Conservation (phyloP, 2,113 vertebrate species). For the Mormoops blainvillei region DNA sequence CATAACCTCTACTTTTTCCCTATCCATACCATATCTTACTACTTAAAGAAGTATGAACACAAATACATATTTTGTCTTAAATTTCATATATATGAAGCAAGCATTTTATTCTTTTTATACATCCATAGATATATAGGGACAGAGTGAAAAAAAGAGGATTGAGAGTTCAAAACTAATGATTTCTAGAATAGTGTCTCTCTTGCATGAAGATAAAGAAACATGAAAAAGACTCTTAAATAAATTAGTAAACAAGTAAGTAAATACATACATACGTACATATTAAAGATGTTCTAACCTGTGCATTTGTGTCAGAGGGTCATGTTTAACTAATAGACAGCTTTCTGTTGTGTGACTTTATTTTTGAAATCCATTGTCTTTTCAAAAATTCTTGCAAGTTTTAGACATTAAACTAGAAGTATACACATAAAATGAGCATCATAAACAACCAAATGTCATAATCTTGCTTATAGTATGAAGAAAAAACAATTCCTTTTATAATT, state of each 20-base stretch:
- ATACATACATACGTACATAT: not conserved
- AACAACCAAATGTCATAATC: not conserved
- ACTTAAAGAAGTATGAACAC: not conserved
- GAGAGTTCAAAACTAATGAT: not conserved
- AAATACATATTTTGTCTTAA: not conserved
- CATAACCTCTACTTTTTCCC: not conserved
- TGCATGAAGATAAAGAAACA: not conserved
- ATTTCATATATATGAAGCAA: not conserved
- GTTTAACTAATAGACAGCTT: not conserved
- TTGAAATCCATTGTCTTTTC: not conserved
- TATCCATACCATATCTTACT: not conserved
- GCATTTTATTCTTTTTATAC: not conserved
- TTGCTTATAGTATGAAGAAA: not conserved
- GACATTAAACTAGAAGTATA: not conserved
- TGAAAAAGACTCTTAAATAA: not conserved
- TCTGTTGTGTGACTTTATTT: not conserved
- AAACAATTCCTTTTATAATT: constrained; percentile 25
- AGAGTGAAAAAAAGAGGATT: not conserved
- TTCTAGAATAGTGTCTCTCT: not conserved
- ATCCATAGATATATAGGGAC: not conserved
- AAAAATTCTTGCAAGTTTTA: constrained; percentile 9
- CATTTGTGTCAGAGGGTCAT: not conserved
- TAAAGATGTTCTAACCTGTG: not conserved
- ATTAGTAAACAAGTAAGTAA: not conserved
- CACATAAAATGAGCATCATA: not conserved